Percentiles rank a stretch among this genome's conserved stretches.
Conservation (phyloP, 2,797 vertebrate species). For the Enteromius mattozi region DNA sequence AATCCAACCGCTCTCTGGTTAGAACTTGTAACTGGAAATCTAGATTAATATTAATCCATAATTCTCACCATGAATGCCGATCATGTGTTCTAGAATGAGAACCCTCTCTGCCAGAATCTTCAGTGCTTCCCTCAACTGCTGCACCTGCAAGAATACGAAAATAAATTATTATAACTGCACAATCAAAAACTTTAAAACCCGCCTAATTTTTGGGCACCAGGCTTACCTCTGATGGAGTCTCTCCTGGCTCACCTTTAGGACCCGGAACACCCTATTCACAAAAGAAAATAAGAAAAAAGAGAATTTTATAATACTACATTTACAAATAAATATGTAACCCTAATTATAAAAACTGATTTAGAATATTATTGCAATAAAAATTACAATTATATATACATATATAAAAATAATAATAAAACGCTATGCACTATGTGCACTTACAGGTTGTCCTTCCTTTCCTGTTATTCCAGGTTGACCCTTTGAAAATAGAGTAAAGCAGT, state of each 20-base stretch:
- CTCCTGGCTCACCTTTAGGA: constrained; percentile 87
- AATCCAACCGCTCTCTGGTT: neutral
- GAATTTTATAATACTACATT: neutral
- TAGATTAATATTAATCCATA: neutral
- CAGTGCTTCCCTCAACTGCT: constrained; percentile 93
- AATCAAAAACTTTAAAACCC: neutral
- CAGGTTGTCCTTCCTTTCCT: constrained; percentile 77
- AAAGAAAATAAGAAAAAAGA: neutral
- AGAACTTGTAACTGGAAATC: neutral
- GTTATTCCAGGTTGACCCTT: constrained; percentile 79
- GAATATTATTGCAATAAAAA: neutral
- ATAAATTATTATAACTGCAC: constrained; percentile 10
- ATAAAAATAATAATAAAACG: neutral
- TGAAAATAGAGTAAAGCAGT: constrained; percentile 4
- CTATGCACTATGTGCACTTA: constrained; percentile 71
- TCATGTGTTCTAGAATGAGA: constrained; percentile 97
- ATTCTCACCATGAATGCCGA: constrained; percentile 90
- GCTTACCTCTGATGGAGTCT: constrained; percentile 83
- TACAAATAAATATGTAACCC: neutral
- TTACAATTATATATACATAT: no score
- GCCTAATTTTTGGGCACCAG: neutral
- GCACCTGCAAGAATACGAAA: constrained; percentile 69
- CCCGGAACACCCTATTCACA: constrained; percentile 81
- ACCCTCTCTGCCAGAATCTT: constrained; percentile 97
- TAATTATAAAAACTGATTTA: neutral